phyloP scores from a whole-genome alignment of 2,797 vertebrate species.

The Orestias chungarensis region DNA sequence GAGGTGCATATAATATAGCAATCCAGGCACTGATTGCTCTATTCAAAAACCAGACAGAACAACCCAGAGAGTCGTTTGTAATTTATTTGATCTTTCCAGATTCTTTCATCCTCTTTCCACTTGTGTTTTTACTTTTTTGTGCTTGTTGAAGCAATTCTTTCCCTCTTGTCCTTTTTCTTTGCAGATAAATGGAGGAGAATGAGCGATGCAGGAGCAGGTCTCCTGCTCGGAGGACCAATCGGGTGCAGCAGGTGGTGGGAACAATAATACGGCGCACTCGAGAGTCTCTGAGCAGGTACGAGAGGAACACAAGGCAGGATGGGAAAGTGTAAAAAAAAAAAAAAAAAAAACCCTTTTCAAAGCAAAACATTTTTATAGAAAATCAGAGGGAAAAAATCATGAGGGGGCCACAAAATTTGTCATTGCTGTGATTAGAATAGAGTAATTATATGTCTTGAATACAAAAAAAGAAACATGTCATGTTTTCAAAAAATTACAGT shows the following conservation, averaged over 20 bases:
- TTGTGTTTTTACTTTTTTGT: conserved; percentile 9
- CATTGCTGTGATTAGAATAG: not conserved
- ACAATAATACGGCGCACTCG: conserved; percentile 93
- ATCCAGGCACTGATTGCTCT: conserved; percentile 13
- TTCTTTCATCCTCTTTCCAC: conserved; percentile 32
- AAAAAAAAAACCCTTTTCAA: not conserved
- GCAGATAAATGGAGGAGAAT: conserved; percentile 86
- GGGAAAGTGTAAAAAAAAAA: too few species aligned
- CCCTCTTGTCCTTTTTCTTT: conserved; percentile 23
- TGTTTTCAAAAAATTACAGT: not conserved
- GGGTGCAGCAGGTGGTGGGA: conserved; percentile 96
- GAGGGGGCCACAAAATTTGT: not conserved
- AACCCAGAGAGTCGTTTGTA: conserved; percentile 13
- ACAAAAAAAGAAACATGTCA: not conserved
- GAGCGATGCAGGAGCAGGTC: conserved; percentile 89
- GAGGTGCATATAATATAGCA: conserved; percentile 52
- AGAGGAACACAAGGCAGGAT: not conserved
- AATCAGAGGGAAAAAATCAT: not conserved
- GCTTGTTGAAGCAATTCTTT: conserved; percentile 10
- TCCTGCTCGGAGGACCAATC: conserved; percentile 86
- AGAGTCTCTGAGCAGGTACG: conserved; percentile 88
- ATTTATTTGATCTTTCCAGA: conserved; percentile 13
- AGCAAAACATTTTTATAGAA: not conserved
- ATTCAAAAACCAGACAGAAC: conserved; percentile 21
- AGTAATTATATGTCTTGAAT: not conserved